Evolutionary conservation across 2,797 vertebrate species (phyloP).

Genomic region (Hippopotamyrus pictus): DNA sequence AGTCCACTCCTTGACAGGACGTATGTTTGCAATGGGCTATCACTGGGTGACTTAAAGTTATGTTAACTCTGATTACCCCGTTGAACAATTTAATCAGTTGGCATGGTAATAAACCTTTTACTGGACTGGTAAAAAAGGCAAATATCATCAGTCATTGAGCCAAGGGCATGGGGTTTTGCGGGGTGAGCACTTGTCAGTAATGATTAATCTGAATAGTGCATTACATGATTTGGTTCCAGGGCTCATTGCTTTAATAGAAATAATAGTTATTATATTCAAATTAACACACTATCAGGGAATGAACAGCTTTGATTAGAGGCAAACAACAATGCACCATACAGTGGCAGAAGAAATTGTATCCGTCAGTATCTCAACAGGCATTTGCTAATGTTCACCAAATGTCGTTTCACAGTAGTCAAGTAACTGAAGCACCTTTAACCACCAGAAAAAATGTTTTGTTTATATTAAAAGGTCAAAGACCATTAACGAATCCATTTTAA

Average conservation of each 20-base stretch:
- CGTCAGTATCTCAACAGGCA: not conserved
- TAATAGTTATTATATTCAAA: slow-evolving; percentile 57
- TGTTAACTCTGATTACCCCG: slow-evolving; percentile 64
- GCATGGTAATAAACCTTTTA: slow-evolving; percentile 68
- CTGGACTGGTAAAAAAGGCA: slow-evolving; percentile 70
- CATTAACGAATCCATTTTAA: slow-evolving; percentile 49
- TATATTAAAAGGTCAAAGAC: slow-evolving; percentile 71
- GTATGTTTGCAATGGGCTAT: not conserved
- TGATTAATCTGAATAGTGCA: slow-evolving; percentile 46
- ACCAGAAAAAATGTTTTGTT: slow-evolving; percentile 61
- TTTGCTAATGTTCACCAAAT: slow-evolving; percentile 18
- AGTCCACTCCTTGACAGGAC: not conserved
- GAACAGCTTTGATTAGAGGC: slow-evolving; percentile 30
- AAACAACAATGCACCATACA: not conserved
- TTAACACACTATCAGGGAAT: slow-evolving; percentile 57
- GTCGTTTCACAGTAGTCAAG: slow-evolving; percentile 68
- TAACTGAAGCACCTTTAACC: slow-evolving; percentile 71
- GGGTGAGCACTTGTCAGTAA: slow-evolving; percentile 42
- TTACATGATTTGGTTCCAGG: slow-evolving; percentile 65
- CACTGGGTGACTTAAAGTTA: slow-evolving; percentile 55
- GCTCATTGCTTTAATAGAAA: slow-evolving; percentile 53
- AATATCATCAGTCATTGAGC: slow-evolving; percentile 66
- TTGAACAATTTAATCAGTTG: slow-evolving; percentile 59
- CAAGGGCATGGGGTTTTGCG: slow-evolving; percentile 36
- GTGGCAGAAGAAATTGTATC: not conserved